phyloP scores from a whole-genome alignment of 2,113 vertebrate genomes.

The Peromyscus leucopus region DNA sequence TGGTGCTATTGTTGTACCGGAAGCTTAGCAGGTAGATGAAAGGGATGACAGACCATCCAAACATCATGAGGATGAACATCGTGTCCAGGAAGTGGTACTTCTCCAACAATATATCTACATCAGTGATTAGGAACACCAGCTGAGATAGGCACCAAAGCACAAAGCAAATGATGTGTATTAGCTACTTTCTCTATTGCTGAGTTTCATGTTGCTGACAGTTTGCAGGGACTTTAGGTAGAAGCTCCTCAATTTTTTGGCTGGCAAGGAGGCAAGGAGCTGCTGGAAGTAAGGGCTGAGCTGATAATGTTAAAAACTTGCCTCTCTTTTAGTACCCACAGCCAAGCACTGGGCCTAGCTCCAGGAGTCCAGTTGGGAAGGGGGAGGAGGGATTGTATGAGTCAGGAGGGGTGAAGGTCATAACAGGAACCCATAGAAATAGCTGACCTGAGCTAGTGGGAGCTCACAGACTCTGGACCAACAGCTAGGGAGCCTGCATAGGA shows the following conservation, averaged over 20 bases:
- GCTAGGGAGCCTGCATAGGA: neutral
- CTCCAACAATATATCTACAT: slow-evolving; percentile 90
- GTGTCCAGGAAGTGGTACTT: slow-evolving; percentile 91
- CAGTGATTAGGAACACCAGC: slow-evolving; percentile 93
- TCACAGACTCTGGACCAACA: neutral
- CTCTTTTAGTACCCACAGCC: neutral
- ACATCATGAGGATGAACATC: slow-evolving; percentile 93
- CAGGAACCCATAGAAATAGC: neutral
- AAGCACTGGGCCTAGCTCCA: neutral
- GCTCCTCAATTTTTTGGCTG: neutral
- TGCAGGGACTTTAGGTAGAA: too few relatives aligned
- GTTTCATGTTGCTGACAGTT: neutral
- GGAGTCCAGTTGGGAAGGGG: neutral
- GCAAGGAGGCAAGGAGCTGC: neutral
- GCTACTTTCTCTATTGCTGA: neutral
- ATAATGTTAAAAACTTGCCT: neutral
- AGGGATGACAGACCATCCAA: slow-evolving; percentile 95
- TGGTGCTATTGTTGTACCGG: slow-evolving; percentile 91
- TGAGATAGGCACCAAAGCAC: slow-evolving; percentile 74
- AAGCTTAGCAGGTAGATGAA: slow-evolving; percentile 98
- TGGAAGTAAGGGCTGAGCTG: neutral
- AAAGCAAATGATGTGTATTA: neutral
- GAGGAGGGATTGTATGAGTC: neutral
- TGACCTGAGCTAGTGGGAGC: neutral
- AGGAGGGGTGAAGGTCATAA: neutral